Base-by-base conservation (phyloP, 2,797 vertebrate species). In the Neolamprologus multifasciatus region DNA sequence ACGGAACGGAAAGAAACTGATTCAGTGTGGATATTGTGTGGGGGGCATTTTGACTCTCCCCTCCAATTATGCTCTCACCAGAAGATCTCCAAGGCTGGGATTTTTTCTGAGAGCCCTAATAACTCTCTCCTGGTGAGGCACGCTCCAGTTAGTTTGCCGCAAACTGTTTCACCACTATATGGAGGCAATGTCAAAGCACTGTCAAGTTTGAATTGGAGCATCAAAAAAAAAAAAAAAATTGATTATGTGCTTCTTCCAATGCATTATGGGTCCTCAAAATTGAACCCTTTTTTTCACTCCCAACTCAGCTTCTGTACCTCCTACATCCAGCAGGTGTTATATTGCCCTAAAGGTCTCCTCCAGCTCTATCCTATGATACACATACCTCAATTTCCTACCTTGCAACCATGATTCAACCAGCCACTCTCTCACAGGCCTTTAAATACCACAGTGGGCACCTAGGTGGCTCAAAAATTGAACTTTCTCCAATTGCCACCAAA, bases 341-440 rank as follows among this genome's bases (percentile, higher is more conserved):
- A 33, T 62, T 62, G 57, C 29, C 57, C 57, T 19, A 62, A 62
- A 62, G 0, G 57, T 33, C 57, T 62, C 57, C 29, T 33, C 29
- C 57, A 62, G 29, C 4, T 62, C 0, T 19, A 62, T 11, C 29
- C 57, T 62, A 62, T 2, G 16, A 0, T 62, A 33, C 16, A 6
- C 57, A 62, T 33, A 62, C 29, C 57, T 62, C 57, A 33, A 11
- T 62, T 33, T 62, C 57, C 29, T 31, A 59, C 57, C 16, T 59
- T 17, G 57, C 9, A 59, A 59, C 16, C 2, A 59, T 31, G 29
- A 59, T 10, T 59, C 6, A 59, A 59, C 29, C 57, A 59, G 16
- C 57, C 57, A 33, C 0, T 59, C 0, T 6, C 3, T 62, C 57
- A 7, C 29, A 2, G 16, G 29, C 29, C 57, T 62, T 33, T 59